Evolutionary conservation across 2,113 vertebrate genomes (phyloP), one percentile per base, ranked within the genome.

Genomic region (Mola mola): DNA sequence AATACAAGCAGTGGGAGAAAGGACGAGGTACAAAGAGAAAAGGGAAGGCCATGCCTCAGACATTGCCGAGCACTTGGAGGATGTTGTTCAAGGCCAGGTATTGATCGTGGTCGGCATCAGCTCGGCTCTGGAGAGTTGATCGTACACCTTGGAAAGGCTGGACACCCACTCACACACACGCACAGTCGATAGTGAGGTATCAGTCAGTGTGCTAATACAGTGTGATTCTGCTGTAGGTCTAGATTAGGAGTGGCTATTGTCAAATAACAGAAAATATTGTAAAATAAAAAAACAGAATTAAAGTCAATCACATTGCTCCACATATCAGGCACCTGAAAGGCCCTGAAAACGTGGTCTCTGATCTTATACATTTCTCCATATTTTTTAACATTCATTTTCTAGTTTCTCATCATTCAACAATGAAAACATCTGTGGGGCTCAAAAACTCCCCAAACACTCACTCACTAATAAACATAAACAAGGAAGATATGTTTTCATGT

Each of bases 101-200:
- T 87, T 28, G 81, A 87, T 85, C 25, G 42, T 2, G 28, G 66
- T 52, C 25, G 43, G 70, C 79, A 77, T 77, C 66, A 58, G 56
- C 68, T 72, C 42, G 56, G 71, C 81, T 77, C 82, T 9, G 20
- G 81, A 81, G 84, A 77, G 62, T 50, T 77, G 78, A 87, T 83
- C 75, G 58, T 78, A 72, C 4, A 51, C 42, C 66, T 59, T 61
- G 53, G 50, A 86, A 72, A 81, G 26, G 37, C 61, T 61, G 52
- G 33, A 1, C 34, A 8, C 42, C 5, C 43, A 21, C 66, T 11
- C 53, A 43, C 56, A 51, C 49, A 44, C 33, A 6, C 41, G 46
- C 37, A 24, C 47, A 28, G 63, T 83, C 81, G 59, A 79, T 78
- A 70, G 60, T 31, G 72, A 64, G 56, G 71, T 51, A 55, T 66